Evolutionary conservation across 2,888 invertebrate genomes (phyloP).

Genomic region (Apotomis turbidana): DNA sequence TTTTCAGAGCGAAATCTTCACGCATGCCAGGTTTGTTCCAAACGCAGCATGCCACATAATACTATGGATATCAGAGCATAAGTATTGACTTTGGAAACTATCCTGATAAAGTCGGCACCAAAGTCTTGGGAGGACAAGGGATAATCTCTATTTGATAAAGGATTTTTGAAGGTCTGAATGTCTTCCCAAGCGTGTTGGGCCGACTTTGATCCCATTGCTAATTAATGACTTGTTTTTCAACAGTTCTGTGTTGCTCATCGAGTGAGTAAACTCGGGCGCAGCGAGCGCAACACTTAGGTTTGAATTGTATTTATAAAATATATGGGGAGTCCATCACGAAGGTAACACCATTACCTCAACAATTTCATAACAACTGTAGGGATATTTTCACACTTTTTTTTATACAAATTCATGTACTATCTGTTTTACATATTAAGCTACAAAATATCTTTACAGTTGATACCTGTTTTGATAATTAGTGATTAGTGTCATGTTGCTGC

Average conservation of each 20-base stretch:
- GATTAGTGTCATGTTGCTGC: slow-evolving; percentile 41
- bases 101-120: slow-evolving; percentile 76
- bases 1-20: slow-evolving; percentile 36
- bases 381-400: slow-evolving; percentile 53
- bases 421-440: slow-evolving; percentile 12
- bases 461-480: slow-evolving; percentile 47
- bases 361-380: slow-evolving; percentile 70
- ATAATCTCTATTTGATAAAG: slow-evolving; percentile 41
- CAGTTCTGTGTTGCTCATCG: slow-evolving; percentile 83
- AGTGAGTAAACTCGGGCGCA: slow-evolving; percentile 83
- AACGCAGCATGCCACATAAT: slow-evolving; percentile 78
- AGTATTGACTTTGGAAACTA: slow-evolving; percentile 68
- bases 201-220: slow-evolving; percentile 82
- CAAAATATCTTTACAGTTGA: slow-evolving; percentile 68
- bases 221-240: slow-evolving; percentile 84
- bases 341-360: slow-evolving; percentile 80
- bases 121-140: slow-evolving; percentile 69
- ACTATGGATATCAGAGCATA: slow-evolving; percentile 72
- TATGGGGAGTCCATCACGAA: slow-evolving; percentile 81
- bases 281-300: slow-evolving; percentile 83
- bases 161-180: slow-evolving; percentile 48
- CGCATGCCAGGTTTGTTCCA: slow-evolving; percentile 29
- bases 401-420: background rate
- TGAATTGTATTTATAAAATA: slow-evolving; percentile 82
- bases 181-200: slow-evolving; percentile 73